Evolutionary conservation across 1,140 invertebrate genomes (phyloP), one percentile per base, ranked within the genome.

Genomic region (Heliconius hewitsoni): DNA sequence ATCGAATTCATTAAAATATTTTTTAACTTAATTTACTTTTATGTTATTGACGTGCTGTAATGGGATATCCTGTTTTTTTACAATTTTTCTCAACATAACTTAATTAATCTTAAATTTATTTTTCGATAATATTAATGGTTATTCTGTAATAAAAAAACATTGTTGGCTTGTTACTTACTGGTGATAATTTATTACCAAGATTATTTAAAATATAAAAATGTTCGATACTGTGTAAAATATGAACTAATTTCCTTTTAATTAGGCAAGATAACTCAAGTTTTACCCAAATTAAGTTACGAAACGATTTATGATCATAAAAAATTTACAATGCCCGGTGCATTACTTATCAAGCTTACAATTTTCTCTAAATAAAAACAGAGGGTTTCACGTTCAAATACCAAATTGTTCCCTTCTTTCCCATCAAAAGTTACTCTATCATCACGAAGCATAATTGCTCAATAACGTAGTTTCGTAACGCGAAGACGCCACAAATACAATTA

Each of bases 391-490:
- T 66, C 23, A 66, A 66, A 66, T 66, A 66, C 13, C 1, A 66
- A 66, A 66, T 66, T 66, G 60, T 66, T 66, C 60, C 23, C 60
- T 66, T 66, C 9, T 57, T 75, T 57, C n/a, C 73, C 37, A 57
- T 57, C 52, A 75, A 75, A 60, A 30, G 42, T 57, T 57, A 60
- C 73, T 57, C 73, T 75, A 60, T 75, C 50, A 75, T 75, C 50
- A 37, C 52, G 30, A 23, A 57, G 52, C 34, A 52, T 39, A 57
- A 60, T 60, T 57, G 52, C 34, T 30, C 52, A 60, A 75, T 57
- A 57, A 37, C 9, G 18, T 60, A 52, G 46, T 74, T 46, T 74
- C 42, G 30, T 57, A 39, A 60, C 52, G 50, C 52, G 50, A 55
- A 75, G 60, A 60, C 11, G 42, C 46, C 27, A 27, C 60, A 75